A percentile compares a stretch with the other conserved stretches of the same genome.
These are phyloP conservation scores for Sebastes goodei DNA, from an alignment of 2,797 vertebrate genomes.

Conservation along the genomic window DNA sequence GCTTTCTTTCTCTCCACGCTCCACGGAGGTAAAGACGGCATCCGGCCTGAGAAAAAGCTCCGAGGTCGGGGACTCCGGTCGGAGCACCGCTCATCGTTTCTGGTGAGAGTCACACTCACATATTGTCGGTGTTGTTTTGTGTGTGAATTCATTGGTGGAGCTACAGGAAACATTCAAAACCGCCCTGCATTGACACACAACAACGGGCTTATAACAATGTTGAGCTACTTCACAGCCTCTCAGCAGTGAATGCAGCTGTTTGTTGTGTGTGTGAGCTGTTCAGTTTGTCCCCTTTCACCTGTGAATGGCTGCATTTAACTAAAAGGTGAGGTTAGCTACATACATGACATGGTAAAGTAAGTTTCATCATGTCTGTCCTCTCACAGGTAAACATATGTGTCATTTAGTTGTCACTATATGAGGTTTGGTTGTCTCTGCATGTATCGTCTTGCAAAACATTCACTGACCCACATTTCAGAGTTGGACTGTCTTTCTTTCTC, in stretches of 20 bases:
- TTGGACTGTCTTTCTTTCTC: conserved; percentile 5
- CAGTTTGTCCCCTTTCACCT: conserved; percentile 13
- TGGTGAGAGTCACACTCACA: conserved; percentile 65
- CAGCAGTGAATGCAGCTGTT: conserved; percentile 21
- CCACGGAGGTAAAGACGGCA: conserved; percentile 74
- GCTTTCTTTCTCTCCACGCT: conserved; percentile 29
- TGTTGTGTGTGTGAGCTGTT: conserved; percentile 15
- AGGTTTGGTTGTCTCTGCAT: conserved; percentile 17
- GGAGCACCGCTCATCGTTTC: conserved; percentile 75
- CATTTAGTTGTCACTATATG: conserved; percentile 12
- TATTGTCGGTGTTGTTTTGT: conserved; percentile 1
- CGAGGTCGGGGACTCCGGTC: conserved; percentile 80
- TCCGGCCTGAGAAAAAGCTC: conserved; percentile 82
- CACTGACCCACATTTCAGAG: conserved; percentile 64
- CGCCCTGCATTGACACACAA: conserved; percentile 11
- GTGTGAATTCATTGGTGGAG: not conserved
- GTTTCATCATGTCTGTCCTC: not conserved
- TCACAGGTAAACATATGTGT: not conserved
- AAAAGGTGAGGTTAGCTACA: not conserved
- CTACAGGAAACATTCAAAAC: not conserved
- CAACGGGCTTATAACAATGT: conserved; percentile 50
- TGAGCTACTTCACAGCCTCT: conserved; percentile 37
- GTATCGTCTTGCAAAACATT: conserved; percentile 62
- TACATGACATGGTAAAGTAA: not conserved
- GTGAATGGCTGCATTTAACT: conserved; percentile 1